Percentiles rank a stretch among this genome's conserved stretches.
Conservation (phyloP, 92 coral and sea anemone genomes). For the Heliopora coerulea region DNA sequence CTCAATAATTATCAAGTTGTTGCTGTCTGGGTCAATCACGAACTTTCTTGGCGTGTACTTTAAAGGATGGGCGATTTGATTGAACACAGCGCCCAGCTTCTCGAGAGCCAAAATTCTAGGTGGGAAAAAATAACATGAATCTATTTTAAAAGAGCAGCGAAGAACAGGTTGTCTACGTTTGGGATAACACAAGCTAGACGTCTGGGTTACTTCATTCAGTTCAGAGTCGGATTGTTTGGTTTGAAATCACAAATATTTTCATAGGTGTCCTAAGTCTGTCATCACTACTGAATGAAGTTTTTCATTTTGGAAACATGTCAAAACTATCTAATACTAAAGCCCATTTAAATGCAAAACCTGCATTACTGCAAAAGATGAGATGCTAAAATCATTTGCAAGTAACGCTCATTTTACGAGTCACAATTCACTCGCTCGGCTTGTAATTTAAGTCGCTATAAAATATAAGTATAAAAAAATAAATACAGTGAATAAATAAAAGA, state of each 20-base stretch:
- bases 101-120: slow-evolving; percentile 90
- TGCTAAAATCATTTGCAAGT: too few species aligned
- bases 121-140: neutral
- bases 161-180: too few species aligned
- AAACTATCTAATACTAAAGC: too few species aligned
- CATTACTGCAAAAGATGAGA: too few species aligned
- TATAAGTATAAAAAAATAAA: too few species aligned
- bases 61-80: slow-evolving; percentile 93
- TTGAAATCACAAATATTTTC: slow-evolving; percentile 3
- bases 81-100: slow-evolving; percentile 96
- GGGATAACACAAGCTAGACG: neutral
- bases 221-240: slow-evolving; percentile 18
- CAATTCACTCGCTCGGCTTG: too few species aligned
- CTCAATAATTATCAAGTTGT: slow-evolving; percentile 84
- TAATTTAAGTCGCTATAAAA: too few species aligned
- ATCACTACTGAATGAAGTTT: slow-evolving; percentile 8
- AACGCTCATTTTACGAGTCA: too few species aligned
- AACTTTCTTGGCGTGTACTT: slow-evolving; percentile 93
- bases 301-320: neutral
- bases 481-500: too few species aligned
- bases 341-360: too few species aligned
- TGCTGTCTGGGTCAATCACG: slow-evolving; percentile 89
- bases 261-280: slow-evolving; percentile 32
- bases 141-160: too few species aligned
- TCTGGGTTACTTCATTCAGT: neutral